Conservation (phyloP, 2,888 invertebrate genomes). For the Lithophane ornitopus region DNA sequence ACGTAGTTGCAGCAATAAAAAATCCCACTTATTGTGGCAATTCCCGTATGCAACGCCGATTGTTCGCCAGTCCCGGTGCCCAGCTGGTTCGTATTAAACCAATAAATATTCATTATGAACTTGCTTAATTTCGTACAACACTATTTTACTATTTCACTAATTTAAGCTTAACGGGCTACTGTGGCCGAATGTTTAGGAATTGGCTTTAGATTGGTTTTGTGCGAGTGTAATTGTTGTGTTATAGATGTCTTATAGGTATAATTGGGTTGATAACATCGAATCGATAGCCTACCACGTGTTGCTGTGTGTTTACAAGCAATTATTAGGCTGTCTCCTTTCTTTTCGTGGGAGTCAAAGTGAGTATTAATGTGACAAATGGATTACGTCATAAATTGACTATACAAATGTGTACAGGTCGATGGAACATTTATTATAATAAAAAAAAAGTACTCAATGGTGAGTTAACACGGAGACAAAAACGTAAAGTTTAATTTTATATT, state of each 20-base stretch:
- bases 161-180: slow-evolving; percentile 82
- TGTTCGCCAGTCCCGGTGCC: slow-evolving; percentile 77
- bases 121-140: slow-evolving; percentile 87
- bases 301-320: not conserved
- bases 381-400: no score
- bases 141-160: slow-evolving; percentile 88
- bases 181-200: slow-evolving; percentile 67
- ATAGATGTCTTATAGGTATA: slow-evolving; percentile 39
- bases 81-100: slow-evolving; percentile 88
- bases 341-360: no score
- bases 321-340: not conserved
- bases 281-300: not conserved
- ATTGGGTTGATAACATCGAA: not conserved
- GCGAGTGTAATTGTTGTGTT: slow-evolving; percentile 59
- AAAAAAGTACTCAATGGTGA: no score
- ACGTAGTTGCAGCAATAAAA: slow-evolving; percentile 71
- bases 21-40: slow-evolving; percentile 79
- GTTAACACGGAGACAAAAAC: no score
- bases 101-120: slow-evolving; percentile 90
- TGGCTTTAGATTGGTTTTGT: slow-evolving; percentile 61
- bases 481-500: no score
- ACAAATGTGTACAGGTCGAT: no score
- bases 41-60: slow-evolving; percentile 83
- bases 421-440: no score
- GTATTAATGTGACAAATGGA: not conserved